Percentiles rank a stretch among this genome's conserved stretches.
Conservation (phyloP, 1,140 invertebrate genomes). For the Anastrepha ludens region DNA sequence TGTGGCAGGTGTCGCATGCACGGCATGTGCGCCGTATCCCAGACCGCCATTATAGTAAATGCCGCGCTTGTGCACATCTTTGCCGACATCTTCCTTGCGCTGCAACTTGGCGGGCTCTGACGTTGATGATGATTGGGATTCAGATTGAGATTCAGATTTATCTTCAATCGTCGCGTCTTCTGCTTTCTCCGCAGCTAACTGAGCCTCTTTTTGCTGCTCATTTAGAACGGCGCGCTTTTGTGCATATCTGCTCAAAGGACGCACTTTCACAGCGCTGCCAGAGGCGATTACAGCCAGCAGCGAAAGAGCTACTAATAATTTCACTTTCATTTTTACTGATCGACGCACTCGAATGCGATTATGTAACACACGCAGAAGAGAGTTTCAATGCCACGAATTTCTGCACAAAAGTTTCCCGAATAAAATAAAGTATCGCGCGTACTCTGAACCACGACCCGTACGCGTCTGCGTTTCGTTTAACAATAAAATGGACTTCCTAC, state of each 20-base stretch:
- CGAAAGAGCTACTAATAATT: conserved; percentile 36
- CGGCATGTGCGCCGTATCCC: neutral
- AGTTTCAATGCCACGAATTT: neutral
- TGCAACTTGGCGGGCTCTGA: conserved; percentile 44
- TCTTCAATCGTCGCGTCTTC: neutral
- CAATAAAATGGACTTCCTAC: conserved; percentile 73
- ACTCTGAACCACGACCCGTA: conserved; percentile 64
- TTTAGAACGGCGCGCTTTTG: conserved; percentile 30
- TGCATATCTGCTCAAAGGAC: conserved; percentile 32
- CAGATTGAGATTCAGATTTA: neutral
- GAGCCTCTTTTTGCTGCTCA: conserved; percentile 57
- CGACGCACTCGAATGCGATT: neutral
- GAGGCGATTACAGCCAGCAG: conserved; percentile 56
- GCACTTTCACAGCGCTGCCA: conserved; percentile 53
- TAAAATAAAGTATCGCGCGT: conserved; percentile 54
- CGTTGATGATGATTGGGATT: neutral
- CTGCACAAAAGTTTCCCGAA: neutral
- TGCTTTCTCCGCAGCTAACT: neutral
- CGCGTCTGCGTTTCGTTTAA: conserved; percentile 65
- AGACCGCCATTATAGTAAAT: conserved; percentile 62
- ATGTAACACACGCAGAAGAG: neutral
- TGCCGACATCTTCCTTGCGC: conserved; percentile 57
- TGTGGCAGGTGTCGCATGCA: neutral
- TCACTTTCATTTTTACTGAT: conserved; percentile 31
- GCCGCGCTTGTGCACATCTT: conserved; percentile 66